Evolutionary conservation across 2,888 invertebrate species (phyloP), one percentile per base, ranked within the genome.

Genomic region (Spilosoma lubricipeda): DNA sequence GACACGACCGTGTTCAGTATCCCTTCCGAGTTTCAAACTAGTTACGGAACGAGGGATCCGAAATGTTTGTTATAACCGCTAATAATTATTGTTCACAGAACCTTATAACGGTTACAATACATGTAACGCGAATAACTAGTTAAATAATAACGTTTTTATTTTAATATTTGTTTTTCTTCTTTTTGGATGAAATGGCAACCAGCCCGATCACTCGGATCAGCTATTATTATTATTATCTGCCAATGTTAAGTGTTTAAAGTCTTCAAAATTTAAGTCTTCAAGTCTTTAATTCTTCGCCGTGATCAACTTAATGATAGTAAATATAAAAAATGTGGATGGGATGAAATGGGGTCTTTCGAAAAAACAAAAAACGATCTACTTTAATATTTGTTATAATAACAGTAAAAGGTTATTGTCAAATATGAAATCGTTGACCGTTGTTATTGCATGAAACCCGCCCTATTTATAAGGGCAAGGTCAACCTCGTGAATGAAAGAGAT

Each of bases 1-100:
- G 70, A 74, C 75, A 75, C 39, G 67, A 59, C 72, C 78, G 36
- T 69, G 69, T 39, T 73, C 74, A 75, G 67, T 74, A 69, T 77
- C 70, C 74, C 75, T 72, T 76, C 76, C 75, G 64, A 72, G 76
- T 77, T 76, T 52, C 64, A 36, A 82, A 82, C 81, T 81, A 65
- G 76, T 75, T 71, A 69, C 72, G 75, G 66, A 66, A 64, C 64
- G 52, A 73, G 76, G 80, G 79, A 80, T 74, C 75, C 71, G 68
- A 48, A 64, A 74, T 74, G 77, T 74, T 77, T 81, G 73, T 76
- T 79, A 77, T n/a, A 76, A 65, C 76, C 56, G 66, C 67, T 80
- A 73, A 74, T 82, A 77, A 73, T 77, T 71, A 67, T 63, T 27
- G 56, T 68, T 42, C 71, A 27, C 39, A 71, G 75, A 75, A 63